phyloP scores from a whole-genome alignment of 2,797 vertebrate genomes.

The Mionectes olivaceus region DNA sequence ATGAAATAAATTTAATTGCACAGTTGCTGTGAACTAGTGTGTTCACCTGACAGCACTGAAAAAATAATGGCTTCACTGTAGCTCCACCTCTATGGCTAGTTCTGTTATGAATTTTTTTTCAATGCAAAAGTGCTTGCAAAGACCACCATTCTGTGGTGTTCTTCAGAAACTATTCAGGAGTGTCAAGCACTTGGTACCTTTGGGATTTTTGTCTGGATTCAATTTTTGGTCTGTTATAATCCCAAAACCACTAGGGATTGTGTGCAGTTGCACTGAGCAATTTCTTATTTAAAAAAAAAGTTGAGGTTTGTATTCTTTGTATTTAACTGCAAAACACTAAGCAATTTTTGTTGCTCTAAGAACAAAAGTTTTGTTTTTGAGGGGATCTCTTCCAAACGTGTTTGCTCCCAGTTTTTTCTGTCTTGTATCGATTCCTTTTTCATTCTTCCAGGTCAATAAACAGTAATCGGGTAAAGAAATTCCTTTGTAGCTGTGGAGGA shows the following conservation, averaged over 20 bases:
- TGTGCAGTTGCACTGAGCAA: background rate
- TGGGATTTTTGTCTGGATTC: conserved; percentile 28
- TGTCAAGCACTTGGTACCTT: background rate
- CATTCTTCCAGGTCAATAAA: conserved; percentile 2
- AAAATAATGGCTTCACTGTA: conserved; percentile 27
- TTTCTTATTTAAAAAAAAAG: background rate
- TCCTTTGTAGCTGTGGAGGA: conserved; percentile 21
- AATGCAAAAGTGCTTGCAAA: conserved; percentile 14
- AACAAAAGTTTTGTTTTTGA: background rate
- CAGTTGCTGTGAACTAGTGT: conserved; percentile 38
- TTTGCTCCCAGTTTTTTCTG: conserved; percentile 50
- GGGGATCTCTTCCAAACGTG: background rate
- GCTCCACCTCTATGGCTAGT: conserved; percentile 23
- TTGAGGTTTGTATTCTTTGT: background rate
- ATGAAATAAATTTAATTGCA: conserved; percentile 35
- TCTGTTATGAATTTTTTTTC: conserved; percentile 9
- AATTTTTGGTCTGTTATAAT: background rate
- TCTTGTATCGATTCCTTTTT: conserved; percentile 12
- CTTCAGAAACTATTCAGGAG: background rate
- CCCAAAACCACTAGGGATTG: background rate
- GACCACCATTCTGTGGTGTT: background rate
- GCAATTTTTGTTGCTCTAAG: conserved; percentile 9
- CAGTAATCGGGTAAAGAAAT: background rate
- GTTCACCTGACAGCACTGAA: conserved; percentile 20
- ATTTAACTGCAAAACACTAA: conserved; percentile 24